phyloP scores from a whole-genome alignment of 2,113 vertebrate species.

The Falco punctatus region DNA sequence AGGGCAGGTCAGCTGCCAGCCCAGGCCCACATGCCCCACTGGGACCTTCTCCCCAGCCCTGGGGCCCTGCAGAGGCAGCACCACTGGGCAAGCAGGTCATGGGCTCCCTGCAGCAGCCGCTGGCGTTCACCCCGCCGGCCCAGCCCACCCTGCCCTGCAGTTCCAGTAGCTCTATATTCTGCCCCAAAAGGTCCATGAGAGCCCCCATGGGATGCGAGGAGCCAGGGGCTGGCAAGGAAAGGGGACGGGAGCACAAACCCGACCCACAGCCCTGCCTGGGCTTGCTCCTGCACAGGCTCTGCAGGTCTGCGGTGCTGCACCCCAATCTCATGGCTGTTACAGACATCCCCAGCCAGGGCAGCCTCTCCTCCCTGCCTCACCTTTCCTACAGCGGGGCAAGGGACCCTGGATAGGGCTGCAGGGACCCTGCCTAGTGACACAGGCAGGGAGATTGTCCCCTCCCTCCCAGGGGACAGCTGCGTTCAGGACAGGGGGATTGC shows the following conservation, averaged over 20 bases:
- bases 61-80: too few relatives aligned
- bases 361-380: not conserved
- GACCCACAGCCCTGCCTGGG: too few relatives aligned
- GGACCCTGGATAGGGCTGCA: not conserved
- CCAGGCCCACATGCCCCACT: too few relatives aligned
- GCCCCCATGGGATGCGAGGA: not conserved
- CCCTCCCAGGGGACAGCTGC: not conserved
- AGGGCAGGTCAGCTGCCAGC: too few relatives aligned
- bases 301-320: not conserved
- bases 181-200: not conserved
- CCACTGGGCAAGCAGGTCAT: too few relatives aligned
- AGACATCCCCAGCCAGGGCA: not conserved
- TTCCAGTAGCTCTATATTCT: too few relatives aligned
- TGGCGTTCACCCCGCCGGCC: too few relatives aligned
- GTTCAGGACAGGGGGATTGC: not conserved
- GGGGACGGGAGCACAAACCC: not conserved
- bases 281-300: not conserved
- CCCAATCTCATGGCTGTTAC: accelerated
- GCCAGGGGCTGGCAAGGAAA: not conserved
- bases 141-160: too few relatives aligned
- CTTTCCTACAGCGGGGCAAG: not conserved
- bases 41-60: too few relatives aligned
- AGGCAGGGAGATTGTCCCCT: not conserved
- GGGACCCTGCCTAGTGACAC: not conserved
- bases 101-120: too few relatives aligned